A percentile compares a stretch with the other conserved stretches of the same genome.
These are phyloP conservation scores for Tenebrio molitor DNA, from an alignment of 1,140 invertebrate species.

Conservation along the genomic window DNA sequence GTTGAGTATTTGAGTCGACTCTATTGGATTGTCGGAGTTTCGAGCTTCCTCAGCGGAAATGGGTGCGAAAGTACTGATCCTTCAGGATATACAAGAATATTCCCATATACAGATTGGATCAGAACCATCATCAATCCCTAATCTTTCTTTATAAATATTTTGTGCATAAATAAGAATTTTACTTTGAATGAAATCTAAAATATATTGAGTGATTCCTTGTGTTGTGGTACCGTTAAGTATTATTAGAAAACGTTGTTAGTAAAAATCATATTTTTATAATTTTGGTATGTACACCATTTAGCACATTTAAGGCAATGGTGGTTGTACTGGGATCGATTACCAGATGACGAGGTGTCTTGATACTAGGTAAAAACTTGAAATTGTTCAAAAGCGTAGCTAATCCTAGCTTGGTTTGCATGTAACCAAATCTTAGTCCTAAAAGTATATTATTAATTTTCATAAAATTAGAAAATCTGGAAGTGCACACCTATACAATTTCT, in stretches of 20 bases:
- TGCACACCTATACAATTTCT: constrained; percentile 70
- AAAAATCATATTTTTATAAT: constrained; percentile 3
- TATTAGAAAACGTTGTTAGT: background rate
- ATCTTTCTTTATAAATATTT: background rate
- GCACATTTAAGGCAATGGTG: constrained; percentile 12
- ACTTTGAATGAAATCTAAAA: too few relatives aligned
- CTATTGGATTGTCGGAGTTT: background rate
- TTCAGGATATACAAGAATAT: background rate
- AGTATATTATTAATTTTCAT: constrained; percentile 8
- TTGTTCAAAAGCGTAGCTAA: constrained; percentile 54
- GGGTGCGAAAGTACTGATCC: background rate
- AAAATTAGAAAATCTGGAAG: background rate
- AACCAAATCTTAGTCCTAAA: constrained; percentile 66
- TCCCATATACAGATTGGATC: background rate
- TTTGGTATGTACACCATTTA: background rate
- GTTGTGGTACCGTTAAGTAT: background rate
- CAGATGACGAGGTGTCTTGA: constrained; percentile 7
- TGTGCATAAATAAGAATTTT: too few relatives aligned
- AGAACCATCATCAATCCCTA: background rate
- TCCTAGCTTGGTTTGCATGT: constrained; percentile 67
- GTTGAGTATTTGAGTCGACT: background rate
- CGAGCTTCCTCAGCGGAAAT: background rate
- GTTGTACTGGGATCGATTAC: constrained; percentile 30
- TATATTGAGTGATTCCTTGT: too few relatives aligned
- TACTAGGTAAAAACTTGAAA: constrained; percentile 4